Percentiles rank a stretch among this genome's conserved stretches.
Evolutionary conservation across 2,797 vertebrate genomes (phyloP).

Genomic region (Aselliscus stoliczkanus): DNA sequence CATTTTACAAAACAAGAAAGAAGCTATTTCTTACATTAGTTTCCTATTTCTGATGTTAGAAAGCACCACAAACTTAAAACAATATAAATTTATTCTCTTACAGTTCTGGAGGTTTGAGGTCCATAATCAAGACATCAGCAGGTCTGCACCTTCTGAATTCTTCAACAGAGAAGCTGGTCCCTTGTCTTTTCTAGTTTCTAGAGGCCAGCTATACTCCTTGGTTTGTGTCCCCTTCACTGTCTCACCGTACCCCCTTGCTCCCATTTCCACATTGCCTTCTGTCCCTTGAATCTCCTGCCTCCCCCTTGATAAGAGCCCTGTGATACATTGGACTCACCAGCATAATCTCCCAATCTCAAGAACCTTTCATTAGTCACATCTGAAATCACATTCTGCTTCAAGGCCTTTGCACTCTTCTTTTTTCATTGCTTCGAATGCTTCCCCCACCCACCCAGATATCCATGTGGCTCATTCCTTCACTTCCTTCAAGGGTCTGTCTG

Average conservation of each 20-base stretch:
- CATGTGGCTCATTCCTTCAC: background rate
- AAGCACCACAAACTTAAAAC: background rate
- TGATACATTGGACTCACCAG: background rate
- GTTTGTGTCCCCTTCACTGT: background rate
- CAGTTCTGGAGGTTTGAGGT: background rate
- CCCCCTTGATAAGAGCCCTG: background rate
- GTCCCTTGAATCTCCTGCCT: background rate
- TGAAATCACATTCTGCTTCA: background rate
- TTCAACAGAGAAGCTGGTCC: background rate
- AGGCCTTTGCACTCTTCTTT: background rate
- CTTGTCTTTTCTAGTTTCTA: background rate
- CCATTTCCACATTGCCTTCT: background rate
- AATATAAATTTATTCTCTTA: background rate
- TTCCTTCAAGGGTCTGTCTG: background rate
- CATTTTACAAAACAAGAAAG: background rate
- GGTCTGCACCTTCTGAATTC: background rate
- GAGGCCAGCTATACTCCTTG: background rate
- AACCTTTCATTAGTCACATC: background rate
- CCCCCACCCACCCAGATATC: background rate
- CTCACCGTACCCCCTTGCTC: background rate
- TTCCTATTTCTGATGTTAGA: background rate
- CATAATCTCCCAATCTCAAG: background rate
- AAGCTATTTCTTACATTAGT: background rate
- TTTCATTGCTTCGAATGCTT: background rate
- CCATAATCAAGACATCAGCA: background rate